Conservation (phyloP, 30 jellyfish, hydroid and myxozoan species). For the Euphysa ruthae region DNA sequence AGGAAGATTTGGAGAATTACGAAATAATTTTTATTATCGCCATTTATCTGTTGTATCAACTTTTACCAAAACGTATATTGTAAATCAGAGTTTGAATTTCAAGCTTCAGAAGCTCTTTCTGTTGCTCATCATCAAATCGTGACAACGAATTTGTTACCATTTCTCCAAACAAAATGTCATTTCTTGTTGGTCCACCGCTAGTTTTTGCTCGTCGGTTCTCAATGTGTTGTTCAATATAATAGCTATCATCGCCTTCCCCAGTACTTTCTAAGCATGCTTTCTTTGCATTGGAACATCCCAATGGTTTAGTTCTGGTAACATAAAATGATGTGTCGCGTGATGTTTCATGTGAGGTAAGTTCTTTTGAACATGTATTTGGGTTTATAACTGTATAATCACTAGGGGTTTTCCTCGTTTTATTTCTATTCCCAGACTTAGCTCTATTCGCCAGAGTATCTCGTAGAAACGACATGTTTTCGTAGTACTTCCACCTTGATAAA, state of each 20-base stretch:
- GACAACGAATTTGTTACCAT: constrained; percentile 39
- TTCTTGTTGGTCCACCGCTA: not conserved
- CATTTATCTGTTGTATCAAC: not conserved
- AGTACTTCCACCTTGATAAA: constrained; percentile 62
- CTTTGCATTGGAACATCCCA: not conserved
- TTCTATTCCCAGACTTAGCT: not conserved
- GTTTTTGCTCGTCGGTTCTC: not conserved
- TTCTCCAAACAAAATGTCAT: constrained; percentile 48
- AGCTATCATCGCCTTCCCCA: not conserved
- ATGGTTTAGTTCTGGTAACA: not conserved
- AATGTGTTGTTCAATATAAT: not conserved
- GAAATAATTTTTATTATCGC: not conserved
- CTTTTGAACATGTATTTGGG: not conserved
- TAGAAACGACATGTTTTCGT: constrained; percentile 44
- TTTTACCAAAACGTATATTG: constrained; percentile 48
- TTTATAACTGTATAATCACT: not conserved
- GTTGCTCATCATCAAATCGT: constrained; percentile 60
- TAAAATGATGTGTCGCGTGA: not conserved
- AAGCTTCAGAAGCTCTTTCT: constrained; percentile 60
- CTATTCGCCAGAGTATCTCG: constrained; percentile 29
- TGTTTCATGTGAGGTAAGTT: not conserved
- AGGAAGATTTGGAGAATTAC: too few species aligned
- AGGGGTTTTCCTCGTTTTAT: not conserved
- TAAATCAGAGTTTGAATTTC: constrained; percentile 71
- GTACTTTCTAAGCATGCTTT: not conserved